Percentiles rank a stretch among this genome's conserved stretches.
These are phyloP conservation scores for Harpalus rufipes DNA, from an alignment of 2,888 invertebrate species.

Conservation along the genomic window DNA sequence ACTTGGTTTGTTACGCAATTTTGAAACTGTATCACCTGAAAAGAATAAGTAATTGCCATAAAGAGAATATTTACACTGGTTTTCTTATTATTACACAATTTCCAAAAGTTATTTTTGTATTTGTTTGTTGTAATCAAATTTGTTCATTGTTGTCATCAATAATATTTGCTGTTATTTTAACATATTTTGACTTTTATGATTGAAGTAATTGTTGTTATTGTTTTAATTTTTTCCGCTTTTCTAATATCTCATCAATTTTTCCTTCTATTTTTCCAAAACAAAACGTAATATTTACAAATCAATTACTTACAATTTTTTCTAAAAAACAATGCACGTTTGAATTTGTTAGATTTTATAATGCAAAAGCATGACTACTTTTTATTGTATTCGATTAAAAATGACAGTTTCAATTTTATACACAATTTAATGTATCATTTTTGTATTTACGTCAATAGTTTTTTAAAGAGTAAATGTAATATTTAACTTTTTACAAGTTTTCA, in stretches of 20 bases:
- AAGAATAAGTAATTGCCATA: not conserved
- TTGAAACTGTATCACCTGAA: conserved; percentile 17
- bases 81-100: not conserved
- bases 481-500: not conserved
- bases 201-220: no score
- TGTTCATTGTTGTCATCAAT: not conserved
- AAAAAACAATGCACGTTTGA: not conserved
- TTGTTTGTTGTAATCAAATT: not conserved
- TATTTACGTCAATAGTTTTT: not conserved
- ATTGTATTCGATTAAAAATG: not conserved
- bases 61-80: not conserved
- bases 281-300: not conserved
- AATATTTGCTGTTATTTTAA: not conserved
- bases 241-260: not conserved
- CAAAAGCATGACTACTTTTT: not conserved
- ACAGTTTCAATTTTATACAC: not conserved
- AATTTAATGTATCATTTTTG: not conserved
- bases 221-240: no score
- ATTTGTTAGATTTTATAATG: not conserved
- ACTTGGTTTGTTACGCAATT: conserved; percentile 23
- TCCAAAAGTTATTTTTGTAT: no score
- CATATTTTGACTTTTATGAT: no score
- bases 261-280: not conserved
- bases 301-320: not conserved
- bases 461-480: not conserved